phyloP scores from a whole-genome alignment of 2,113 vertebrate species.

The Lontra canadensis region DNA sequence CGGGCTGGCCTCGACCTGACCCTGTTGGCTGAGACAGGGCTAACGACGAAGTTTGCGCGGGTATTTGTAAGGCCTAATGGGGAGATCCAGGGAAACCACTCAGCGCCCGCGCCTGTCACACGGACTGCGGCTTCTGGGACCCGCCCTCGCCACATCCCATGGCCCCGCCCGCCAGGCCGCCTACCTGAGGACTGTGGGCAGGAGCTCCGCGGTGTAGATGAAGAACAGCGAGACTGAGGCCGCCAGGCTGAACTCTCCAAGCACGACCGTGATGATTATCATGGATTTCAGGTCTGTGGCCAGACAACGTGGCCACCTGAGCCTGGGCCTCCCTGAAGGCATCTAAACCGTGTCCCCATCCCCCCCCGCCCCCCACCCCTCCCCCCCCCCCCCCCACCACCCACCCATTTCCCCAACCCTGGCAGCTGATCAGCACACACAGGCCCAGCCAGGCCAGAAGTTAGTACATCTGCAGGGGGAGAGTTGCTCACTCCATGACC shows the following conservation, averaged over 20 bases:
- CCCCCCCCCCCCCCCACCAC: neutral
- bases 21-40: neutral
- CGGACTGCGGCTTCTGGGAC: no score
- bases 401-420: no score
- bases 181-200: conserved; percentile 91
- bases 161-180: neutral
- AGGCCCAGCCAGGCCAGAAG: neutral
- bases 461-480: neutral
- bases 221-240: conserved; percentile 80
- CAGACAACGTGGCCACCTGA: neutral
- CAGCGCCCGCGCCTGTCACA: no score
- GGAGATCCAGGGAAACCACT: neutral
- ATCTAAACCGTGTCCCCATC: neutral
- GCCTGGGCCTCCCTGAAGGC: neutral
- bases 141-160: rapidly evolving
- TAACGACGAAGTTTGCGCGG: rapidly evolving
- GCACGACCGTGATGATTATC: rapidly evolving
- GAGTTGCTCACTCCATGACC: neutral
- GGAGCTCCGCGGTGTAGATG: conserved; percentile 89
- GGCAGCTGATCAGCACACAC: neutral
- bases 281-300: neutral
- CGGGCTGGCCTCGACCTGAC: neutral
- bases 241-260: conserved; percentile 81
- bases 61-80: neutral
- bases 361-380: no score